These are phyloP conservation scores for Argyrosomus japonicus DNA, from an alignment of 2,113 vertebrate species.

Conservation along the genomic window DNA sequence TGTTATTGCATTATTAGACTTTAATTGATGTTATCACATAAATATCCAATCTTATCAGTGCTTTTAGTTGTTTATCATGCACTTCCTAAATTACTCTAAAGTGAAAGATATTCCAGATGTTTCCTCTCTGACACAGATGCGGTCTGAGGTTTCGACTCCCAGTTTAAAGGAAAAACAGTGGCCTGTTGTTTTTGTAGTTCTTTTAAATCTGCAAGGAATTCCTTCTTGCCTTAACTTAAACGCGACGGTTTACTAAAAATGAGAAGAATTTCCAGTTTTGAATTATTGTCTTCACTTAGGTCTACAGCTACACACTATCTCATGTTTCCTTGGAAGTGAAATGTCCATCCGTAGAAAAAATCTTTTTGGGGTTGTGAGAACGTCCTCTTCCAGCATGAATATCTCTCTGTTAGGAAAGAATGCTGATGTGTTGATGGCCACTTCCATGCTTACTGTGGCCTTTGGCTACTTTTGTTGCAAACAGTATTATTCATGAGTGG, in stretches of 20 bases:
- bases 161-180: constrained; percentile 32
- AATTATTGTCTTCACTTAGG: neutral
- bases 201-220: neutral
- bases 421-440: constrained; percentile 4
- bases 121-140: constrained; percentile 41
- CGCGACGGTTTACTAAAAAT: neutral
- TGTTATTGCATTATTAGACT: neutral
- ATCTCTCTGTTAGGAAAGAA: constrained; percentile 24
- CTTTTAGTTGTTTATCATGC: constrained; percentile 6
- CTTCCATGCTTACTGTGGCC: constrained; percentile 8
- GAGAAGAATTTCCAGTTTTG: neutral
- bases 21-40: neutral
- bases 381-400: constrained; percentile 3
- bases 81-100: constrained; percentile 10
- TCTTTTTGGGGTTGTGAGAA: neutral
- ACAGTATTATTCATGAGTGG: neutral
- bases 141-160: constrained; percentile 17
- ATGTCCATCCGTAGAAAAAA: neutral
- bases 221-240: neutral
- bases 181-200: constrained; percentile 31
- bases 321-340: constrained; percentile 12
- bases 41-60: neutral
- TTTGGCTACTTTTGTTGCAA: neutral
- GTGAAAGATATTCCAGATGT: constrained; percentile 54
- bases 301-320: neutral